A percentile compares a stretch with the other conserved stretches of the same genome.
phyloP scores from a whole-genome alignment of 2,113 vertebrate genomes.

The Proteles cristata region DNA sequence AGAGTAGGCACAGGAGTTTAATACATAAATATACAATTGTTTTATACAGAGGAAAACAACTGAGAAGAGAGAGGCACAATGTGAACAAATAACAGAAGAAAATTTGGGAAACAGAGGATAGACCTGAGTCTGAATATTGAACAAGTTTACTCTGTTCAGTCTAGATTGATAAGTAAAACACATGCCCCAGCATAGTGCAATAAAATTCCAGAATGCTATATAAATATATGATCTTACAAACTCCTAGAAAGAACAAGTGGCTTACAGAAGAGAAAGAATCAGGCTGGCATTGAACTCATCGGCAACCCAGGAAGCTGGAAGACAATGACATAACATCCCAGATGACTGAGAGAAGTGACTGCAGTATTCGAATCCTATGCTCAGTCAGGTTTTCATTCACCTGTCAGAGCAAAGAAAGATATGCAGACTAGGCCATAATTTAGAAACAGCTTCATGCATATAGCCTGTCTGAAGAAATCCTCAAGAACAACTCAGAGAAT shows the following conservation, averaged over 20 bases:
- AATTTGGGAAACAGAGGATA: neutral
- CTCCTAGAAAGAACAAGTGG: neutral
- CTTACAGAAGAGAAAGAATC: neutral
- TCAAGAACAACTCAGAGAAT: neutral
- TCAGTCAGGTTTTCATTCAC: neutral
- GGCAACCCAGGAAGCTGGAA: neutral
- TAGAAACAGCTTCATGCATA: neutral
- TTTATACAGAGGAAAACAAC: neutral
- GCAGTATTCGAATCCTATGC: neutral
- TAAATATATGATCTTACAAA: neutral
- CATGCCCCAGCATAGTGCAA: neutral
- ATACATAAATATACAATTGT: neutral
- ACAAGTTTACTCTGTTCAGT: neutral
- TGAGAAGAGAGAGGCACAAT: neutral
- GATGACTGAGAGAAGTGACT: neutral
- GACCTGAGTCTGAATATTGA: neutral
- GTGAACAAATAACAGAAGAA: neutral
- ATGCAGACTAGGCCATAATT: neutral
- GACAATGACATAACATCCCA: neutral
- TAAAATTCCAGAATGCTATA: neutral
- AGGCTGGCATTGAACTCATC: neutral
- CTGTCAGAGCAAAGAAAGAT: neutral
- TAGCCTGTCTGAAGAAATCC: accelerated
- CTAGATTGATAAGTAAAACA: neutral
- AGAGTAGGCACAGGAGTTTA: neutral